Evolutionary conservation across 2,888 invertebrate species (phyloP), one percentile per base, ranked within the genome.

Genomic region (Tenthredo distinguenda): DNA sequence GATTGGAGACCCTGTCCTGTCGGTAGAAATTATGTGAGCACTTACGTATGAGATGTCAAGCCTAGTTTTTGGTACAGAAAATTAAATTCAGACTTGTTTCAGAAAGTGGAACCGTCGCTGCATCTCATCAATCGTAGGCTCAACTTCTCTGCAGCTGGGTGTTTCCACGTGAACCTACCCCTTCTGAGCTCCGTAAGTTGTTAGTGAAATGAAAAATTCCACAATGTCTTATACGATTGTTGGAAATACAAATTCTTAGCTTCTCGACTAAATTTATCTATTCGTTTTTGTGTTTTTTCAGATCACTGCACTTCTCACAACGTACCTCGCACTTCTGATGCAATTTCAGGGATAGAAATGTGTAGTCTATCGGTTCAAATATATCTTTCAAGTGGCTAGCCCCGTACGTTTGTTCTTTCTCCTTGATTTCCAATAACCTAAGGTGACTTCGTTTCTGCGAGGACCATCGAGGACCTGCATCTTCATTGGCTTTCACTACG

Each of bases 261-360:
- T 31, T 31, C 10, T 31, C 21, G 7, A 34, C 12, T 12, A 37
- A 79, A n/a, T 21, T 79, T 31, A n/a, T 21, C 58, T 31, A 12
- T 58, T 21, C 37, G 1, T 12, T 55, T 18, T 55, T 34, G 1
- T 55, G 31, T 34, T 43, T 71, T 89, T 90, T 68, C 90, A 93
- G 93, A 91, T 91, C 10, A 87, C 88, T 26, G 89, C 89, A 6
- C 58, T 91, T 43, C 86, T 91, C 81, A 88, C 91, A 31, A 93
- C 92, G 4, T 93, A 93, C 85, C 88, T 93, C 72, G 90, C 92
- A 40, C 91, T 93, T 83, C 90, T 93, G 5, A 82, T 93, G 76
- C 93, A 93, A 86, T 85, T 92, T 43, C 91, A 91, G 9, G 85
- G 87, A 10, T 88, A 82, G 88, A 18, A n/a, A 77, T 34, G 50